Base-by-base conservation (phyloP, 2,797 vertebrate genomes). In the Chrysocyon brachyurus region DNA sequence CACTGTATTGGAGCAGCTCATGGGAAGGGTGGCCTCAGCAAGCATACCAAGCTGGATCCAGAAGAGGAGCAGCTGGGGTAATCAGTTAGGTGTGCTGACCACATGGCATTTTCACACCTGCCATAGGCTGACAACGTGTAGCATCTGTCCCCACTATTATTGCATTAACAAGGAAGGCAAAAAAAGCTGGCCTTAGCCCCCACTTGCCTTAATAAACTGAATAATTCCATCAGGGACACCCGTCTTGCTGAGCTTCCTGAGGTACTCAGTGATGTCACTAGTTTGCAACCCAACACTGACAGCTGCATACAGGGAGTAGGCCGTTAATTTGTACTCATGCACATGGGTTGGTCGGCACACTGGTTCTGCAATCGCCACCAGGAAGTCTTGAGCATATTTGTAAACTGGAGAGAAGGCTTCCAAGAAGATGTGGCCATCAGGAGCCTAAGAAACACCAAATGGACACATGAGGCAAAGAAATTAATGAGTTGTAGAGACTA, bases 321-420 rank as follows among this genome's bases (percentile, higher is more conserved):
- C 99, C 0, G 99, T 99, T 92, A 99, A 98, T 97, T 99, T 99
- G 98, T 99, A 99, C 93, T 99, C 99, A 0, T 99, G 99, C 19
- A 99, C 95, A 1, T 99, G 99, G 31, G 97, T 99, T 0, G 99
- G 99, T 40, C 99, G 98, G 98, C 99, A 99, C 79, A 99, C 99
- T 0, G 99, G 99, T 97, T 99, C 99, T 5, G 99, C 99, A 70
- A 99, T 99, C 31, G 99, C 99, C 89, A 99, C 99, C 97, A 99
- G 96, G 94, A 99, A 99, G 97, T 99, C 99, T 97, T 99, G 99
- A 0, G 99, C 99, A 0, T 99, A 99, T 91, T 99, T 99, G 97
- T 99, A 99, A 73, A 99, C 99, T 0, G 99, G 99, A 33, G 99
- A 99, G 98, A 99, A 99, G 4, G 99, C 99, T 98, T 99, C 99